These are phyloP conservation scores for Megaceryle torquata DNA, from an alignment of 2,113 vertebrate genomes.

Conservation along the genomic window DNA sequence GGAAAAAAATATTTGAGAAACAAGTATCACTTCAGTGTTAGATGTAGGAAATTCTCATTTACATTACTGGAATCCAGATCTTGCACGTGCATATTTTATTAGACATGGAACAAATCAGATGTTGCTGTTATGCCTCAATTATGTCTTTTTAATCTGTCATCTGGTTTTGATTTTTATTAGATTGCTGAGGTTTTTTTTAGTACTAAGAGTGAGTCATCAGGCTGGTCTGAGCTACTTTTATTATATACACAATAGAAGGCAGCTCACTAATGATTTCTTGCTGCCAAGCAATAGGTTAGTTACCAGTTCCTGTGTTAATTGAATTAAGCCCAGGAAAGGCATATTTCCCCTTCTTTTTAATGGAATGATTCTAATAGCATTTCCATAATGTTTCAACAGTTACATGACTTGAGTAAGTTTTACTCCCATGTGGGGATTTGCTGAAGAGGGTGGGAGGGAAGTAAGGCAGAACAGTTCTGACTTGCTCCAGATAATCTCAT, in stretches of 20 bases:
- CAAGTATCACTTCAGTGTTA: neutral
- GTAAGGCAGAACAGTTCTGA: neutral
- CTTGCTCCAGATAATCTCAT: neutral
- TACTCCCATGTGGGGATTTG: neutral
- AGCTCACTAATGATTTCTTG: neutral
- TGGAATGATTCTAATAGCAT: neutral
- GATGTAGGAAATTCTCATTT: neutral
- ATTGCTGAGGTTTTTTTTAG: neutral
- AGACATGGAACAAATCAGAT: neutral
- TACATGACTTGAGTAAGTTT: neutral
- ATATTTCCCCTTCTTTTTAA: neutral
- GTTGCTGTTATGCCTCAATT: neutral
- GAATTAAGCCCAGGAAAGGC: constrained; percentile 31
- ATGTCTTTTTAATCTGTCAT: neutral
- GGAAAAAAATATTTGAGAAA: neutral
- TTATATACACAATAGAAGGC: neutral
- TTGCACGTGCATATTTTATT: neutral
- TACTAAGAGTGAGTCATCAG: neutral
- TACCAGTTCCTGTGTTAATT: neutral
- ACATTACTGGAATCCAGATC: neutral
- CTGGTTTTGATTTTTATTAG: constrained; percentile 15
- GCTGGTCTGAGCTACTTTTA: neutral
- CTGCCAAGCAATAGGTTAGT: neutral
- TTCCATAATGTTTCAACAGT: neutral
- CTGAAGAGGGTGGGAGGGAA: neutral